Evolutionary conservation across 1,140 invertebrate species (phyloP).

Genomic region (Musca vetustissima): DNA sequence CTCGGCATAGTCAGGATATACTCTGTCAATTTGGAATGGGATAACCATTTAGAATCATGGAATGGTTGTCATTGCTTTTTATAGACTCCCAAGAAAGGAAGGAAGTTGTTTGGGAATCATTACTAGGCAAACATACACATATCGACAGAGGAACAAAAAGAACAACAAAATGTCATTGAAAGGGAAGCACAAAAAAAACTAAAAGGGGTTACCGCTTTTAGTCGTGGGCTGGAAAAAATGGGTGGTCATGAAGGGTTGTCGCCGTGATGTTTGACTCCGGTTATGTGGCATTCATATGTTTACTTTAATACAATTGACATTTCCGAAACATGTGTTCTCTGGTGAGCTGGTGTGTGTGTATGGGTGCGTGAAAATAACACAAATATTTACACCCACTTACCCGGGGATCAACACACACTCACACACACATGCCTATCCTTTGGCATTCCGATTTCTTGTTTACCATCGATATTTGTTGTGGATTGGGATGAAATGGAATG

Average conservation of each 20-base stretch:
- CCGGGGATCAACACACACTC: too few species aligned
- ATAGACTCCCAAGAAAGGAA: conserved; percentile 5
- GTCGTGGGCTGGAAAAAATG: too few species aligned
- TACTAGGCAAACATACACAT: neutral
- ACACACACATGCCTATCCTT: too few species aligned
- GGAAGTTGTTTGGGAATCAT: neutral
- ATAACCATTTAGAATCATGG: conserved; percentile 32
- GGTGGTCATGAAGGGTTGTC: conserved; percentile 29
- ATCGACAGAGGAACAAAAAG: neutral
- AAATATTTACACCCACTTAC: conserved; percentile 35
- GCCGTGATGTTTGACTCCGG: neutral
- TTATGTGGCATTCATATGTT: conserved; percentile 47
- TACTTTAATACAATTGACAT: conserved; percentile 46
- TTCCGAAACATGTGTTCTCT: conserved; percentile 38
- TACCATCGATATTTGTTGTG: conserved; percentile 18
- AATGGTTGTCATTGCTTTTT: conserved; percentile 33
- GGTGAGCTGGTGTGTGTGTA: too few species aligned
- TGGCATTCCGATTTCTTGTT: neutral
- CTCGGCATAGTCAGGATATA: conserved; percentile 31
- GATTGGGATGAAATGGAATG: neutral
- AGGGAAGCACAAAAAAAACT: neutral
- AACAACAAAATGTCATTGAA: too few species aligned
- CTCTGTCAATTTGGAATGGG: too few species aligned
- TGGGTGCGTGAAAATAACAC: conserved; percentile 12
- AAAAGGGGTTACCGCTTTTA: neutral